Evolutionary conservation across 2,888 invertebrate species (phyloP).

Genomic region (Dexiosoma caninum): DNA sequence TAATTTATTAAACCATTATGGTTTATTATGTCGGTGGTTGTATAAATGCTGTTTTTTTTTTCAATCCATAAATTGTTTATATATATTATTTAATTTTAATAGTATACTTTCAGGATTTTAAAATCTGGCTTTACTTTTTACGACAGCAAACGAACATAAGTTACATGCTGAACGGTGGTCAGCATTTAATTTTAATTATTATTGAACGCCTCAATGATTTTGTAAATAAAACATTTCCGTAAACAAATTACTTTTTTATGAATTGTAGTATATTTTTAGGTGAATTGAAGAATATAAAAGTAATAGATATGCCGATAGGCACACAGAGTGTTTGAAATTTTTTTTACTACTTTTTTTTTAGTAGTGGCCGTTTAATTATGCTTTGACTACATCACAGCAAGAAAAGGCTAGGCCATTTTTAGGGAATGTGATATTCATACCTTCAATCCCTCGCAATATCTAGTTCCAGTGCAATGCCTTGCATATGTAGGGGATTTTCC

Average conservation of each 20-base stretch:
- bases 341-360: no score
- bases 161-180: neutral
- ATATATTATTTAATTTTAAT: slow-evolving; percentile 23
- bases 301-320: no score
- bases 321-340: no score
- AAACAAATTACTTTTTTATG: neutral
- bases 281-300: no score
- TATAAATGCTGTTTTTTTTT: neutral
- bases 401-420: no score
- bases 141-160: neutral
- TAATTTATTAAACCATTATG: slow-evolving; percentile 61
- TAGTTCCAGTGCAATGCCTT: no score
- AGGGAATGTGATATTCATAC: no score
- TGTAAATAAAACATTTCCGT: neutral
- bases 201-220: slow-evolving; percentile 10
- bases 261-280: no score
- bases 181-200: slow-evolving; percentile 40
- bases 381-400: no score
- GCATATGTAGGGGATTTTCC: no score
- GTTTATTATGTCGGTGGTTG: slow-evolving; percentile 38
- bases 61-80: slow-evolving; percentile 4
- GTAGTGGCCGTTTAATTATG: no score
- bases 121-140: neutral
- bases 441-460: no score
- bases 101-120: slow-evolving; percentile 46